phyloP scores from a whole-genome alignment of 1,140 invertebrate species.

The Littorina saxatilis region DNA sequence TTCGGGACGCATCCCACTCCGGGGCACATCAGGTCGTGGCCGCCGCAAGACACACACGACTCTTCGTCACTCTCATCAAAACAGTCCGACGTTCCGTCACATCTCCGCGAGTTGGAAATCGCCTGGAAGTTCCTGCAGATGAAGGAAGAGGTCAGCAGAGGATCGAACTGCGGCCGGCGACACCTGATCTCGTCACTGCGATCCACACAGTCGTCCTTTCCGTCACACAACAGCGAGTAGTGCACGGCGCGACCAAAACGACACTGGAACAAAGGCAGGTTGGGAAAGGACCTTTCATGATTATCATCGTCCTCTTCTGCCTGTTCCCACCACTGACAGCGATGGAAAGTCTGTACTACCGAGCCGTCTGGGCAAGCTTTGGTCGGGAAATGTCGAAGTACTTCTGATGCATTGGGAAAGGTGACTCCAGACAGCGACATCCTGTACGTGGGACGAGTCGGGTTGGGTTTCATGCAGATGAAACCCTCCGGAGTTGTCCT shows the following conservation, averaged over 20 bases:
- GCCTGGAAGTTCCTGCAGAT: conserved; percentile 30
- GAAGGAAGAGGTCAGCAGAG: neutral
- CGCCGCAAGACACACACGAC: conserved; percentile 23
- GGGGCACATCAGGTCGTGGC: conserved; percentile 18
- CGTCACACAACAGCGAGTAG: conserved; percentile 41
- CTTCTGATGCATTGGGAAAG: neutral
- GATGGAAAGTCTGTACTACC: conserved; percentile 23
- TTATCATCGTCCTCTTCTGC: too few relatives aligned
- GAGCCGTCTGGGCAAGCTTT: conserved; percentile 20
- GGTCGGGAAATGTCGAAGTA: conserved; percentile 3
- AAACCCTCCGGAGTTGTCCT: neutral
- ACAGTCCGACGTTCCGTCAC: conserved; percentile 38
- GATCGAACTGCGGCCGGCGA: neutral
- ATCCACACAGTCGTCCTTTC: conserved; percentile 34
- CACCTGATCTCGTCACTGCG: conserved; percentile 34
- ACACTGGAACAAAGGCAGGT: conserved; percentile 17
- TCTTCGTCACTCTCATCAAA: conserved; percentile 39
- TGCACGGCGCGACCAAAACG: neutral
- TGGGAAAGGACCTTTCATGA: neutral
- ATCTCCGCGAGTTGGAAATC: neutral
- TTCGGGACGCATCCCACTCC: conserved; percentile 29
- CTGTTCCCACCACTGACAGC: neutral
- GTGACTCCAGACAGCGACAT: neutral
- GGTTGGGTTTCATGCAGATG: conserved; percentile 19
- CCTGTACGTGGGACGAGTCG: neutral